Percentiles rank a stretch among this genome's conserved stretches.
Evolutionary conservation across 2,113 vertebrate species (phyloP).

Genomic region (Antechinus flavipes): DNA sequence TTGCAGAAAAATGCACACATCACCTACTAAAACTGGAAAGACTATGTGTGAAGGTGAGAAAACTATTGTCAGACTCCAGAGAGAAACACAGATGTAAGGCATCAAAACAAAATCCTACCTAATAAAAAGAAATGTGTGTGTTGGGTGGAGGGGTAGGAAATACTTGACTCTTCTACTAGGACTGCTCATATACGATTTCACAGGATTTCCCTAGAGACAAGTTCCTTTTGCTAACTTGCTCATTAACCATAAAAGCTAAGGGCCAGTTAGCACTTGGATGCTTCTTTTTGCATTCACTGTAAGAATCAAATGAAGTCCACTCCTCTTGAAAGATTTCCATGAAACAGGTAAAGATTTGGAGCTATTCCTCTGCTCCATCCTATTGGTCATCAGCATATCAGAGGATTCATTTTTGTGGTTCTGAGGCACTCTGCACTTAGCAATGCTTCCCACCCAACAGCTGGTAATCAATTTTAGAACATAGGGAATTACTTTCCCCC

Average conservation of each 20-base stretch:
- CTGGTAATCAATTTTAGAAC: neutral
- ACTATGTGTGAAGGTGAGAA: conserved; percentile 27
- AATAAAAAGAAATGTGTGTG: neutral
- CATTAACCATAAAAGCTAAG: neutral
- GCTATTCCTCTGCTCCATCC: neutral
- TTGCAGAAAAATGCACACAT: neutral
- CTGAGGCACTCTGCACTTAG: neutral
- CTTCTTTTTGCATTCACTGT: neutral
- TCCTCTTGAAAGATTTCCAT: neutral
- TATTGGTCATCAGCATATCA: neutral
- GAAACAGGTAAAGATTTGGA: neutral
- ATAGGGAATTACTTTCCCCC: neutral
- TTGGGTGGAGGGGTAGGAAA: neutral
- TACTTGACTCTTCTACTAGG: neutral
- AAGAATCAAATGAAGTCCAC: neutral
- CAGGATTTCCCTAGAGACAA: neutral
- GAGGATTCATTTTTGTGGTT: neutral
- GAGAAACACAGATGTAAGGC: neutral
- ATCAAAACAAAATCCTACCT: conserved; percentile 10
- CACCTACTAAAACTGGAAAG: conserved; percentile 33
- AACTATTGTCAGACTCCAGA: conserved; percentile 41
- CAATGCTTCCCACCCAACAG: neutral
- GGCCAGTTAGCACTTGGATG: neutral
- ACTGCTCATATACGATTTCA: neutral
- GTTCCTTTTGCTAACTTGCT: neutral